Evolutionary conservation across 2,888 invertebrate species (phyloP).

Genomic region (Limnephilus auricula): DNA sequence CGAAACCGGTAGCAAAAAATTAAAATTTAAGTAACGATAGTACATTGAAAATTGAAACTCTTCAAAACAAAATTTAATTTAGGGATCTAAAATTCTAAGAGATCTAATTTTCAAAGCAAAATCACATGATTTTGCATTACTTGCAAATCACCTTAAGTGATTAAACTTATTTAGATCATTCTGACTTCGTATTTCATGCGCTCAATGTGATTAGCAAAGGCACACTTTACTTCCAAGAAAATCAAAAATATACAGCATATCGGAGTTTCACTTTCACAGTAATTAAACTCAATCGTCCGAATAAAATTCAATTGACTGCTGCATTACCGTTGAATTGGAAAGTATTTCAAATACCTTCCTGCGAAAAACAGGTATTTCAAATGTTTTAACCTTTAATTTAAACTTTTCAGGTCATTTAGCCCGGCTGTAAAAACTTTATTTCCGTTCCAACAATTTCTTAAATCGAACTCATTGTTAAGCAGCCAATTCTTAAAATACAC

Average conservation of each 20-base stretch:
- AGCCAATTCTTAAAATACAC: background rate
- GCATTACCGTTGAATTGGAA: background rate
- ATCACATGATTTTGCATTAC: too few relatives aligned
- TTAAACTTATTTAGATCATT: too few relatives aligned
- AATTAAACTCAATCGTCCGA: background rate
- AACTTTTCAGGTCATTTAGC: background rate
- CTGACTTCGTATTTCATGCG: too few relatives aligned
- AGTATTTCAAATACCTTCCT: background rate
- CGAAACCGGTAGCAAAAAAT: too few relatives aligned
- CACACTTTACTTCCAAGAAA: too few relatives aligned
- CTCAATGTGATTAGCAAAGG: too few relatives aligned
- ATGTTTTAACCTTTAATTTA: background rate
- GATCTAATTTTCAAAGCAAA: too few relatives aligned
- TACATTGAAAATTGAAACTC: too few relatives aligned
- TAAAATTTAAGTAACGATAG: too few relatives aligned
- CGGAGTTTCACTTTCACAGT: background rate
- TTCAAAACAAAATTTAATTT: too few relatives aligned
- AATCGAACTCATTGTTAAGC: background rate
- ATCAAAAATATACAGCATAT: background rate
- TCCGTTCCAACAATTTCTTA: background rate
- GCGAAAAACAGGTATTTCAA: background rate
- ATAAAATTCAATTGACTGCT: background rate
- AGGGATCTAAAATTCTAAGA: too few relatives aligned
- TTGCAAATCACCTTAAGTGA: too few relatives aligned
- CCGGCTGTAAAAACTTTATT: background rate